Evolutionary conservation across 1,140 invertebrate species (phyloP).

Genomic region (Bombus sylvicola): DNA sequence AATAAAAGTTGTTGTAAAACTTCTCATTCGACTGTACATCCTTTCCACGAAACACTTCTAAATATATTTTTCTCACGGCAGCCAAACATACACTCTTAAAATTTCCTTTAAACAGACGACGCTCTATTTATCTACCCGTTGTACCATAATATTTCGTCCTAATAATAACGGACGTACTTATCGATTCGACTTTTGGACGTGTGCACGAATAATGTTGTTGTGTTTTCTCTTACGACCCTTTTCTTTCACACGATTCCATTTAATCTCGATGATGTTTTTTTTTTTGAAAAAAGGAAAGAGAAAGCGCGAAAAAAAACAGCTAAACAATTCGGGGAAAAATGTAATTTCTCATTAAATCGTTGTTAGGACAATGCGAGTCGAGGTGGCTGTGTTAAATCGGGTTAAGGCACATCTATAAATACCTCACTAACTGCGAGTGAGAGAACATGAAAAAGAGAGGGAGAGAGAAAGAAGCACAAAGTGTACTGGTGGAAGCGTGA

Average conservation of each 20-base stretch:
- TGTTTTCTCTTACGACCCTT: slow-evolving; percentile 18
- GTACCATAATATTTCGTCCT: slow-evolving; percentile 46
- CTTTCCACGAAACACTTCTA: slow-evolving; percentile 27
- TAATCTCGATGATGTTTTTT: neutral
- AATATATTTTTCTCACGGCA: slow-evolving; percentile 39
- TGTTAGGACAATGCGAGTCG: slow-evolving; percentile 73
- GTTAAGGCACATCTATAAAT: slow-evolving; percentile 83
- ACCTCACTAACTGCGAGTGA: slow-evolving; percentile 71
- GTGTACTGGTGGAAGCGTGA: slow-evolving; percentile 42
- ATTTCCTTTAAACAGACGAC: slow-evolving; percentile 38
- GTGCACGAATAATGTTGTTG: slow-evolving; percentile 51
- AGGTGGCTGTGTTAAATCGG: slow-evolving; percentile 80
- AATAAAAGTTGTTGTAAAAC: slow-evolving; percentile 19
- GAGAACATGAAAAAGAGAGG: slow-evolving; percentile 57
- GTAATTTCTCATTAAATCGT: slow-evolving; percentile 74
- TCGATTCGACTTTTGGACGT: slow-evolving; percentile 59
- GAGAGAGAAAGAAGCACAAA: slow-evolving; percentile 27
- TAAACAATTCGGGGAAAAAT: slow-evolving; percentile 38
- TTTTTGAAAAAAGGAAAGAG: neutral
- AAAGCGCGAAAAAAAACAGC: neutral
- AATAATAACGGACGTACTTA: slow-evolving; percentile 64
- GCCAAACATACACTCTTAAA: slow-evolving; percentile 20
- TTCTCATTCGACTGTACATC: slow-evolving; percentile 6
- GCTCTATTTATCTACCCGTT: slow-evolving; percentile 31
- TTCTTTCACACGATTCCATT: slow-evolving; percentile 3